These are phyloP conservation scores for Zaprionus capensis DNA, from an alignment of 1,140 invertebrate genomes.

Conservation along the genomic window DNA sequence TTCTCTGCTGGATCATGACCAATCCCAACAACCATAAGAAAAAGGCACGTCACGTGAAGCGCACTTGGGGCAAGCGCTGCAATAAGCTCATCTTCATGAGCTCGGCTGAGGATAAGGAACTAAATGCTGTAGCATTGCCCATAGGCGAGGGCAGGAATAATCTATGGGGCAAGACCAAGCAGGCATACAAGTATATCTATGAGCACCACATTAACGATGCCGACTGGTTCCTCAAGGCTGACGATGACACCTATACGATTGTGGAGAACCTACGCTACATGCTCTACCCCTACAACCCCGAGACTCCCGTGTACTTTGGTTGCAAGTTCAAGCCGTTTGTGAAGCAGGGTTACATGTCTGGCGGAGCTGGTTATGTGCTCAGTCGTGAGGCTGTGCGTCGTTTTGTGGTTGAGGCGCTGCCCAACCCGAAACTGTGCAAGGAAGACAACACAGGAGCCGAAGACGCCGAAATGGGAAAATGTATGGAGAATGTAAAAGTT, in stretches of 20 bases:
- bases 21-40: conserved; percentile 94
- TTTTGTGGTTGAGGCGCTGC: conserved; percentile 90
- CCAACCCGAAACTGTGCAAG: conserved; percentile 88
- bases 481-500: conserved; percentile 90
- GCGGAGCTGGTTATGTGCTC: too few relatives aligned
- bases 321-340: conserved; percentile 95
- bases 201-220: conserved; percentile 91
- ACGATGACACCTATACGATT: conserved; percentile 97
- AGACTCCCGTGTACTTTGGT: conserved; percentile 93
- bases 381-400: conserved; percentile 86
- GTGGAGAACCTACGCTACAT: conserved; percentile 85
- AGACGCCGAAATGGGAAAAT: conserved; percentile 89
- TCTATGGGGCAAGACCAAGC: conserved; percentile 98
- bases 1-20: conserved; percentile 99
- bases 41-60: conserved; percentile 96
- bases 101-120: conserved; percentile 88
- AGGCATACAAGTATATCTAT: conserved; percentile 95
- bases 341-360: too few relatives aligned
- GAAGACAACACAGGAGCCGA: conserved; percentile 92
- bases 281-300: conserved; percentile 89
- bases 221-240: conserved; percentile 97
- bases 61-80: conserved; percentile 91
- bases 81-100: conserved; percentile 93
- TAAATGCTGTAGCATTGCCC: conserved; percentile 89
- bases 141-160: conserved; percentile 95